Percentiles rank a stretch among this genome's conserved stretches.
These are phyloP conservation scores for Drosophila tripunctata DNA, from an alignment of 2,888 invertebrate genomes.

Conservation along the genomic window DNA sequence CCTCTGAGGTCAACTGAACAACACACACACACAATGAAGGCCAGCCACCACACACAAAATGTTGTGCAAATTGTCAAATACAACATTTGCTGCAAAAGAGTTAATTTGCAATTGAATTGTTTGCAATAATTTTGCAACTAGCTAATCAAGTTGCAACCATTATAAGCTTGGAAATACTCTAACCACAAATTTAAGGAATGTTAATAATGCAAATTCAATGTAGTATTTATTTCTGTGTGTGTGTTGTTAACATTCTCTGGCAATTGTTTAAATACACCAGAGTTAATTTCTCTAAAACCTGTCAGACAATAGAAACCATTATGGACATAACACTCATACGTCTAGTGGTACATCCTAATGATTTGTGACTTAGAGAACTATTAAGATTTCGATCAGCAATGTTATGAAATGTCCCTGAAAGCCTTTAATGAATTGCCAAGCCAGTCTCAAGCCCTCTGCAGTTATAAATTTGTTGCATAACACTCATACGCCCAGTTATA, in stretches of 20 bases:
- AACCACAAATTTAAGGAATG: background rate
- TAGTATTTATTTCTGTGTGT: background rate
- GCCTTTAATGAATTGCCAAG: background rate
- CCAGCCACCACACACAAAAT: too few relatives aligned
- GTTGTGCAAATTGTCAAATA: slow-evolving; percentile 46
- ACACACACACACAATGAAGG: slow-evolving; percentile 27
- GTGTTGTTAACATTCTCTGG: background rate
- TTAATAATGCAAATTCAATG: background rate
- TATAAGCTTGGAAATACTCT: background rate
- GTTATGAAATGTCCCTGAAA: background rate
- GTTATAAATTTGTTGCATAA: slow-evolving; percentile 38
- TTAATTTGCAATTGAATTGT: background rate
- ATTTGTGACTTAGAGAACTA: background rate
- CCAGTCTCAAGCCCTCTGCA: background rate
- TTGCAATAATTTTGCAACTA: background rate
- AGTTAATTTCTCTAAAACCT: too few relatives aligned
- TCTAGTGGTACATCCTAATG: background rate
- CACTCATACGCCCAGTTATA: slow-evolving; percentile 43
- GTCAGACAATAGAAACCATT: too few relatives aligned
- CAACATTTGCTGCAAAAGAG: background rate
- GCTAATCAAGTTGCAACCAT: background rate
- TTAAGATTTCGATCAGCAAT: background rate
- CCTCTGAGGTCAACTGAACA: slow-evolving; percentile 27
- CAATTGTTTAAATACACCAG: too few relatives aligned
- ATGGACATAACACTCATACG: background rate